These are phyloP conservation scores for Therioaphis trifolii DNA, from an alignment of 2,888 invertebrate species.

Conservation along the genomic window DNA sequence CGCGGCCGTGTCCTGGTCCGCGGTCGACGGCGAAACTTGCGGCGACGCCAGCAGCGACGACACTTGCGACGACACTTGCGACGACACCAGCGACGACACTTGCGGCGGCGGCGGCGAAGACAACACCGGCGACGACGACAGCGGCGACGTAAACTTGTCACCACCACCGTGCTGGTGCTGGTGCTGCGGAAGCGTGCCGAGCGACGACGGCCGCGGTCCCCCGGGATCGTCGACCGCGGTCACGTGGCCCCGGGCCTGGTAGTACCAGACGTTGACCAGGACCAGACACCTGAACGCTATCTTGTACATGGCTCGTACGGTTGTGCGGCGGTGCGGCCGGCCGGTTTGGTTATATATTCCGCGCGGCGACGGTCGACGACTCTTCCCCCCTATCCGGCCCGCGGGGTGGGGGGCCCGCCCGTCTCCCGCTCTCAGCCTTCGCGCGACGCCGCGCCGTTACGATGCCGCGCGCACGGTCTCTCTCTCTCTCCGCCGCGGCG, in stretches of 20 bases:
- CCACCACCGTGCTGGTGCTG: too few relatives aligned
- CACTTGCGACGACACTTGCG: conserved; percentile 67
- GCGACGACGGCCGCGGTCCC: conserved; percentile 70
- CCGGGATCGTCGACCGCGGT: conserved; percentile 54
- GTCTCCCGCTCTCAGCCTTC: neutral
- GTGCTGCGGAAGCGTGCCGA: conserved; percentile 20
- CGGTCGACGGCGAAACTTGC: conserved; percentile 63
- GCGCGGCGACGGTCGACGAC: neutral
- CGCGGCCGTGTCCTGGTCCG: conserved; percentile 67
- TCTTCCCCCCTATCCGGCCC: neutral
- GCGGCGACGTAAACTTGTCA: too few relatives aligned
- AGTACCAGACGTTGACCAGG: conserved; percentile 39
- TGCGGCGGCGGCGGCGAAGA: conserved; percentile 69
- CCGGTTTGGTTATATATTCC: conserved; percentile 20
- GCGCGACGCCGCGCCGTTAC: neutral
- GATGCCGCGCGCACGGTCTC: too few relatives aligned
- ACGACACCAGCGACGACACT: conserved; percentile 37
- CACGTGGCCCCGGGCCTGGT: conserved; percentile 66
- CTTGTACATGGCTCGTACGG: conserved; percentile 15
- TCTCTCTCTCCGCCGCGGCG: too few relatives aligned
- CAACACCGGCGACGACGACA: conserved; percentile 66
- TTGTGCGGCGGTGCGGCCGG: neutral
- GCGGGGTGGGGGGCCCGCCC: neutral
- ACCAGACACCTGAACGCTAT: conserved; percentile 24
- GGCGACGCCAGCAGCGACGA: neutral